phyloP scores from a whole-genome alignment of 2,888 invertebrate genomes.

The Petrophora chlorosata region DNA sequence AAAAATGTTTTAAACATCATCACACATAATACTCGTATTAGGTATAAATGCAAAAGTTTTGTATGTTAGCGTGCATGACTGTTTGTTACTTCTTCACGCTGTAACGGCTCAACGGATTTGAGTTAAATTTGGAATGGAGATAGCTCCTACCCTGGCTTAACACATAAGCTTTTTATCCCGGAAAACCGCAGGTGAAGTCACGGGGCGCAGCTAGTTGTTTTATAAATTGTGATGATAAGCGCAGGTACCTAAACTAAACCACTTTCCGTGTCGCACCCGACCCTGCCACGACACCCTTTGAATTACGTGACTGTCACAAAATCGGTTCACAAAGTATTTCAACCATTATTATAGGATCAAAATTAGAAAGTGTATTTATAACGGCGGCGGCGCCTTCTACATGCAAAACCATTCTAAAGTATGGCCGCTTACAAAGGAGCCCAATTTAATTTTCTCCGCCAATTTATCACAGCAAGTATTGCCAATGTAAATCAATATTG shows the following conservation, averaged over 20 bases:
- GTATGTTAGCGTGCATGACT: no score
- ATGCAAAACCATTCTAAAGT: slow-evolving; percentile 15
- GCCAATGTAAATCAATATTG: slow-evolving; percentile 39
- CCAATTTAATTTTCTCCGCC: slow-evolving; percentile 21
- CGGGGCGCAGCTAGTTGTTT: no score
- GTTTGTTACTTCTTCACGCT: no score
- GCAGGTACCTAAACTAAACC: slow-evolving; percentile 21
- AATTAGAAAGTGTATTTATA: slow-evolving; percentile 22
- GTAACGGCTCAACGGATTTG: no score
- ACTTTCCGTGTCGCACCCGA: slow-evolving; percentile 26
- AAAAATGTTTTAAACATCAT: no score
- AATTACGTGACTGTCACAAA: slow-evolving; percentile 30
- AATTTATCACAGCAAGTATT: slow-evolving; percentile 32
- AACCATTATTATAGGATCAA: slow-evolving; percentile 21
- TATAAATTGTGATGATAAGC: slow-evolving; percentile 27
- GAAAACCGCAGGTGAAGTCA: no score
- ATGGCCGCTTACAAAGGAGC: slow-evolving; percentile 12
- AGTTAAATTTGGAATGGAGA: no score
- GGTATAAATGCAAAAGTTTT: no score
- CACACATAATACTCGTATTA: no score
- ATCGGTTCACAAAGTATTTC: slow-evolving; percentile 21
- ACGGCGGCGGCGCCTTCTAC: slow-evolving; percentile 10
- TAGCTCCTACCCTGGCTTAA: no score
- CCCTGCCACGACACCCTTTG: slow-evolving; percentile 20
- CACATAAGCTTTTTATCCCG: no score